phyloP scores from a whole-genome alignment of 2,113 vertebrate species.

The Thinocorus orbignyianus region DNA sequence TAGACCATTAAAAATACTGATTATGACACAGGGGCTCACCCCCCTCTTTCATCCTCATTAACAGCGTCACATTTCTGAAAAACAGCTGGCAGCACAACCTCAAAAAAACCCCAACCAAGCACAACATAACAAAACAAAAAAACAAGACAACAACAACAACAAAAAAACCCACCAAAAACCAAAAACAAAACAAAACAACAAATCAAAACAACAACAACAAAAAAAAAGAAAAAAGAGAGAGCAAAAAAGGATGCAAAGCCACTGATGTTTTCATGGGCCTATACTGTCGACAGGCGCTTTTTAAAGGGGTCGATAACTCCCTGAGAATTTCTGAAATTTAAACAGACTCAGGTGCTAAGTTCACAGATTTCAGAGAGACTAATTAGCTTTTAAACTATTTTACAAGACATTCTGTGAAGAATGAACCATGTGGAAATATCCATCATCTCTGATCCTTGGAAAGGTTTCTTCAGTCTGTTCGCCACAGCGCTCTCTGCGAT shows the following conservation, averaged over 20 bases:
- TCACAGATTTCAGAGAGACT: not conserved
- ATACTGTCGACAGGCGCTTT: not conserved
- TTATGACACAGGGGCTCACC: not conserved
- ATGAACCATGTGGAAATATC: not conserved
- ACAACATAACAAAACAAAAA: not conserved
- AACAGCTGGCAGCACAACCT: not conserved
- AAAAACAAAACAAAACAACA: too few relatives aligned
- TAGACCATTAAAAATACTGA: not conserved
- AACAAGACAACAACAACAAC: not conserved
- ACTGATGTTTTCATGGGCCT: not conserved
- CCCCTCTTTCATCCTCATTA: not conserved
- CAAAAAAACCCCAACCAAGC: not conserved
- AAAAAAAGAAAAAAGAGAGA: not conserved
- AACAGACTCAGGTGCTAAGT: not conserved
- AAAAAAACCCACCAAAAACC: not conserved
- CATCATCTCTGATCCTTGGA: not conserved
- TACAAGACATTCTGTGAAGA: not conserved
- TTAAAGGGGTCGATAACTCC: not conserved
- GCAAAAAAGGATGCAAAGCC: not conserved
- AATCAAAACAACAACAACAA: too few relatives aligned
- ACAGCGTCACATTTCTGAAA: not conserved
- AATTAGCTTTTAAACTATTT: not conserved
- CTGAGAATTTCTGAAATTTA: not conserved
- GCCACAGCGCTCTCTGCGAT: not conserved
- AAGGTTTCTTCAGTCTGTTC: not conserved